These are phyloP conservation scores for Drosophila multiciliata DNA, from an alignment of 2,888 invertebrate species.

Conservation along the genomic window DNA sequence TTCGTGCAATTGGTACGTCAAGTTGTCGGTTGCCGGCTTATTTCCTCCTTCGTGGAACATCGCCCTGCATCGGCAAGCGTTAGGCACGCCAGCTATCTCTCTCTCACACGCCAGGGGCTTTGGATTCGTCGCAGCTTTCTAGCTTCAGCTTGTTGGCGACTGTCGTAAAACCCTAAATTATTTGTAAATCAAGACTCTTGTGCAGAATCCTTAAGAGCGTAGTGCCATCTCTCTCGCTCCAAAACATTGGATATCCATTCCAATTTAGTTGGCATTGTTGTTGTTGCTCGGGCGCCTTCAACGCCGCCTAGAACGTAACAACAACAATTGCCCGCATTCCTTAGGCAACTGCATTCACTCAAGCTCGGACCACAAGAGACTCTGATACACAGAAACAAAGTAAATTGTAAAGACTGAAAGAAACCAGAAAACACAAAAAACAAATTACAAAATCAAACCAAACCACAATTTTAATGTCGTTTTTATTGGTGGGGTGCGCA, in stretches of 20 bases:
- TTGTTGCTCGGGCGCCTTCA: constrained; percentile 37
- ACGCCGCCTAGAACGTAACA: constrained; percentile 21
- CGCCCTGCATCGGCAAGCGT: constrained; percentile 24
- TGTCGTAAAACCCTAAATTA: constrained; percentile 30
- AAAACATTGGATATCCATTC: constrained; percentile 22
- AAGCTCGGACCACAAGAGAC: constrained; percentile 58
- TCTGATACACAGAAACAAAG: not conserved
- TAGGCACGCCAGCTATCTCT: constrained; percentile 59
- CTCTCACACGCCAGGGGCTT: constrained; percentile 24
- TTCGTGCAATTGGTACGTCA: constrained; percentile 81
- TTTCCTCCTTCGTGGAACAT: constrained; percentile 12
- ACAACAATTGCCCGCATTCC: constrained; percentile 34
- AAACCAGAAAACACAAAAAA: constrained; percentile 25
- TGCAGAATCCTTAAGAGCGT: constrained; percentile 60
- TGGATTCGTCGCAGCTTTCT: constrained; percentile 56
- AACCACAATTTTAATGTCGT: constrained; percentile 7
- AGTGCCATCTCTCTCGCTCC: constrained; percentile 26
- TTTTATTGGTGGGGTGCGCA: not conserved
- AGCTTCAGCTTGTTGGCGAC: constrained; percentile 55
- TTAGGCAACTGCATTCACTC: constrained; percentile 16
- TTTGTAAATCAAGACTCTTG: constrained; percentile 46
- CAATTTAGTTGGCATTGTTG: constrained; percentile 33
- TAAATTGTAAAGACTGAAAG: constrained; percentile 52
- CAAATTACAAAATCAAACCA: constrained; percentile 2
- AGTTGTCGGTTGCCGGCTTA: constrained; percentile 23